Base-by-base conservation (phyloP, 1,140 invertebrate species). In the Lepidurus apus region DNA sequence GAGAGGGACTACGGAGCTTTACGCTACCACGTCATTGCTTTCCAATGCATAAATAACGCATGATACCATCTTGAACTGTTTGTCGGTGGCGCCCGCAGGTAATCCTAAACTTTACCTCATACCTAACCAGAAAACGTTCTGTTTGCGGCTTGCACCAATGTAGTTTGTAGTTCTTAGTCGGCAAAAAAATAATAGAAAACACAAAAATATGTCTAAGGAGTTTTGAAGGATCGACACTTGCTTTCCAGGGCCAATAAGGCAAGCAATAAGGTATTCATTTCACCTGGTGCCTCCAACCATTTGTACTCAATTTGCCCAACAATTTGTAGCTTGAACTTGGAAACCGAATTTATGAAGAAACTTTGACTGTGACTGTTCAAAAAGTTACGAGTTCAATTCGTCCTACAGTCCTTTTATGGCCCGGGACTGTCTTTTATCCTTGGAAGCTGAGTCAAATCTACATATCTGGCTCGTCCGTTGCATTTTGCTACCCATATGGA, bases 31-130 rank as follows among this genome's bases (percentile, higher is more conserved):
- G 53, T 65, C 53, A 65, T 65, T 65, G 53, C 17, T 65, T 65
- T 65, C 53, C 13, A 65, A 65, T 65, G 53, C 53, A 65, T 65
- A 65, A 65, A 65, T 65, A 65, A 65, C 53, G 53, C 21, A 65
- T 21, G 53, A 65, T 65, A 65, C 53, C 53, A 65, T 65, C 53
- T 65, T 65, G 53, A 9, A 21, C 53, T 65, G 53, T 65, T 65
- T 65, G 53, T 65, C 53, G 53, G 53, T 47, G 53, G 53, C 21
- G 53, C 53, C 21, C 21, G 53, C 53, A 21, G 53, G 17, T 13
- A 17, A 65, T 65, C 53, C 21, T 21, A 65, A 65, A 65, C 53
- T 65, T 65, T 9, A 21, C 6, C 17, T 21, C 21, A n/a, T 9
- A 65, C 17, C 53, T 65, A 65, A 65, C 53, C 53, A 65, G 6